Percentiles rank a stretch among this genome's conserved stretches.
phyloP scores from a whole-genome alignment of 1,140 invertebrate genomes.

The Orchesella cincta region DNA sequence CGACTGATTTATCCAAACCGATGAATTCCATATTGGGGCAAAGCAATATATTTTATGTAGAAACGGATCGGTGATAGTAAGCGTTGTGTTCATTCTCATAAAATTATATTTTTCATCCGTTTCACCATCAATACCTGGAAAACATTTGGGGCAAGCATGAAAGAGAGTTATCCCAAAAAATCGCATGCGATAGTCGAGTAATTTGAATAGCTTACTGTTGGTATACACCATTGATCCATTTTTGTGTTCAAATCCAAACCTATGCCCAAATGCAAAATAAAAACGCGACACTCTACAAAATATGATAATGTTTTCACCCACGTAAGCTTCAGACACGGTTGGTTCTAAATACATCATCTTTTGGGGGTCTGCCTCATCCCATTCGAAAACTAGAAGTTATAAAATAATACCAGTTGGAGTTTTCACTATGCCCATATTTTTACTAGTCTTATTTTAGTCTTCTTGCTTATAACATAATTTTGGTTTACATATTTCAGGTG shows the following conservation, averaged over 20 bases:
- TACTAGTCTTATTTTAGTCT: too few relatives aligned
- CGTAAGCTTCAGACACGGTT: not conserved
- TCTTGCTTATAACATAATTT: too few relatives aligned
- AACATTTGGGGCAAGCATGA: not conserved
- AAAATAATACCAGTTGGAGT: constrained; percentile 6
- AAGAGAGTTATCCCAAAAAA: too few relatives aligned
- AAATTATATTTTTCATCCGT: not conserved
- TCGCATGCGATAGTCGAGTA: not conserved
- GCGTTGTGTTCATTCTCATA: not conserved
- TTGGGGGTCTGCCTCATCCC: constrained; percentile 32
- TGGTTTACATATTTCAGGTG: not conserved
- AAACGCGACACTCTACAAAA: constrained; percentile 32
- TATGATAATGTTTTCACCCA: not conserved
- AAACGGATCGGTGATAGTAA: not conserved
- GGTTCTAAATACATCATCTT: constrained; percentile 35
- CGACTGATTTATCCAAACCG: constrained; percentile 15
- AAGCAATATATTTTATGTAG: not conserved
- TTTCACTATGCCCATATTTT: too few relatives aligned
- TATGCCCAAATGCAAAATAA: constrained; percentile 36
- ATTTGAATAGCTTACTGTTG: not conserved
- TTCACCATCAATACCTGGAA: constrained; percentile 7
- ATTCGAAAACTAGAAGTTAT: constrained; percentile 28
- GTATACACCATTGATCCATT: not conserved
- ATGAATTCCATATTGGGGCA: constrained; percentile 22
- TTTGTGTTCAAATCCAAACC: not conserved